Conservation (phyloP, 2,797 vertebrate genomes). For the Crocodylus rhombifer region DNA sequence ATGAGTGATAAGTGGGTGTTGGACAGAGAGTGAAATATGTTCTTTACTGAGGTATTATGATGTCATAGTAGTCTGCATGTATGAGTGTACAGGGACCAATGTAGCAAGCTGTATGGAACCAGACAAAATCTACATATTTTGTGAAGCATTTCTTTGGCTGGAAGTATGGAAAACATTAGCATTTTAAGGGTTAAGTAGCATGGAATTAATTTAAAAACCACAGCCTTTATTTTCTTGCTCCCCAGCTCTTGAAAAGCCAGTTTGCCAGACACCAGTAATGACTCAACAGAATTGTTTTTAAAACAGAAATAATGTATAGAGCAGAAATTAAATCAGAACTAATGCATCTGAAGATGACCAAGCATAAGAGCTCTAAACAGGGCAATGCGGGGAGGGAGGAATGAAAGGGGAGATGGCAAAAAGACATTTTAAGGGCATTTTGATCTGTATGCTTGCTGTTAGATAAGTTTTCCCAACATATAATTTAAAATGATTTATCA, state of each 20-base stretch:
- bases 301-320: constrained; percentile 44
- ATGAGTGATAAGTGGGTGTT: background rate
- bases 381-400: constrained; percentile 49
- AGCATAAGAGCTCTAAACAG: constrained; percentile 52
- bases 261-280: constrained; percentile 70
- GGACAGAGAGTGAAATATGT: background rate
- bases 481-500: constrained; percentile 46
- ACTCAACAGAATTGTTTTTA: constrained; percentile 73
- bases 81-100: no score
- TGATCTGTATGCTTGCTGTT: constrained; percentile 31
- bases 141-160: background rate
- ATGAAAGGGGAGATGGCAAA: constrained; percentile 36
- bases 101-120: background rate
- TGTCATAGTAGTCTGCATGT: background rate
- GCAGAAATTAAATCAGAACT: constrained; percentile 65
- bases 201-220: constrained; percentile 71
- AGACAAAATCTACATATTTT: background rate
- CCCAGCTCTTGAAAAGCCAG: constrained; percentile 76
- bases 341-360: constrained; percentile 14
- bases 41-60: background rate
- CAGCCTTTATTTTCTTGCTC: constrained; percentile 62
- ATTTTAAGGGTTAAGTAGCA: constrained; percentile 68
- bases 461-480: constrained; percentile 44
- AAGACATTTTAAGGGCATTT: constrained; percentile 14
- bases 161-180: constrained; percentile 40